Evolutionary conservation across 2,797 vertebrate species (phyloP), one percentile per base, ranked within the genome.

Genomic region (Chanos chanos): DNA sequence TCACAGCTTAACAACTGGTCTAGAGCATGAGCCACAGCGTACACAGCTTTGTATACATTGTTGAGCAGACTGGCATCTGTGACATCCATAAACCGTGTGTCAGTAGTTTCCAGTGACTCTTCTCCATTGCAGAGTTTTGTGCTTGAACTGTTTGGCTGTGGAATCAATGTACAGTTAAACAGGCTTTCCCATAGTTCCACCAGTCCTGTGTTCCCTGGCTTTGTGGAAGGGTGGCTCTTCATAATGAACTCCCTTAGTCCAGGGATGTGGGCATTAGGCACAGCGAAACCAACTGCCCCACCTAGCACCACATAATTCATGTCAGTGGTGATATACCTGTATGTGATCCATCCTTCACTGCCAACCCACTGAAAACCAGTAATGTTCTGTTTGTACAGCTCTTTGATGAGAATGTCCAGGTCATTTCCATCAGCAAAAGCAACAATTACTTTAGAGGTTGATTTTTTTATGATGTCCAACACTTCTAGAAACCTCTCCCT

Each of bases 321-420:
- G 1, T 61, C 31, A 10, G 85, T 84, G 39, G 88, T 81, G 5
- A 90, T 82, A 15, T 85, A 83, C 30, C 84, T 83, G 62, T 89
- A 87, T 0, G 89, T 89, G 68, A 89, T 89, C 90, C 89, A 91
- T 33, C 87, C 86, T 65, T 91, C 89, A 19, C 87, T 90, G 74
- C 89, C 90, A 27, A 90, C 86, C 88, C 90, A 91, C 66, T 90
- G 88, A 31, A 87, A 74, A 12, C 84, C 87, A 1, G 84, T 89
- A 43, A 90, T 79, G 22, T 89, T 89, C 61, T 91, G 86, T 47
- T 66, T 54, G 40, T 86, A 74, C 8, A 90, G 85, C 79, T 90
- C 89, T 65, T 86, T 84, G 21, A 89, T 74, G n/a, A 91, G 85
- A 47, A 87, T 84, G 40, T 87, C 85, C 15, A 91, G 77, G 66